Evolutionary conservation across 2,888 invertebrate genomes (phyloP).

Genomic region (Tenthredo mesomela): DNA sequence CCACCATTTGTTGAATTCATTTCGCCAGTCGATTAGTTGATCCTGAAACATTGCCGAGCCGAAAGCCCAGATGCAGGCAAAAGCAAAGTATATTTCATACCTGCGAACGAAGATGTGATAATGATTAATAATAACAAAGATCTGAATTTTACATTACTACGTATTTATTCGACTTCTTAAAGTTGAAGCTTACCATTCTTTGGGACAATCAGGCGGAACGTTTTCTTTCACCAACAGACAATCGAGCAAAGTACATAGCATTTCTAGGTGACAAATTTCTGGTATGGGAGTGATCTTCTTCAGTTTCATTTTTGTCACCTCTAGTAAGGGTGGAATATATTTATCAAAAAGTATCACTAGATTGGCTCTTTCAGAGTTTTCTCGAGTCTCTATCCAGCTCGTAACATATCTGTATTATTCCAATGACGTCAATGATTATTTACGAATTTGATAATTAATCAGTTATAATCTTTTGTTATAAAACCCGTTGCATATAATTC

Average conservation of each 20-base stretch:
- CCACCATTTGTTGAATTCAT: conserved; percentile 98
- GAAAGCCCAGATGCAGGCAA: conserved; percentile 95
- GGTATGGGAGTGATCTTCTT: conserved; percentile 95
- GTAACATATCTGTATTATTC: conserved; percentile 85
- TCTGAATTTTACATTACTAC: not conserved
- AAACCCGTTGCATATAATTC: not conserved
- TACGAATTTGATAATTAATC: not conserved
- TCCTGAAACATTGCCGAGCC: conserved; percentile 96
- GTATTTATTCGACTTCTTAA: not conserved
- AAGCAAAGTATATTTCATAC: conserved; percentile 96
- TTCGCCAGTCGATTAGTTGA: conserved; percentile 93
- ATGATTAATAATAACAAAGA: not conserved
- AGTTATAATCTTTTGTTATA: not conserved
- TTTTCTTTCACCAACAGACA: conserved; percentile 90
- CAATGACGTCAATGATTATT: not conserved
- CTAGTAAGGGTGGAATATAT: conserved; percentile 92
- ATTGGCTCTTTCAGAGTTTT: conserved; percentile 88
- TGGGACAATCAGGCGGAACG: conserved; percentile 93
- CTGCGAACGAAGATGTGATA: conserved; percentile 68
- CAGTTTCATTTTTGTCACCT: conserved; percentile 86
- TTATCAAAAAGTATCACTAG: conserved; percentile 95
- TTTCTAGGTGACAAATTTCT: conserved; percentile 93
- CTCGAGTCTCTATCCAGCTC: conserved; percentile 92
- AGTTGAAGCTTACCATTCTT: conserved; percentile 85
- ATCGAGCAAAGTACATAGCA: conserved; percentile 92